Conservation (phyloP, 2,888 invertebrate species). For the Synergus umbraculus region DNA sequence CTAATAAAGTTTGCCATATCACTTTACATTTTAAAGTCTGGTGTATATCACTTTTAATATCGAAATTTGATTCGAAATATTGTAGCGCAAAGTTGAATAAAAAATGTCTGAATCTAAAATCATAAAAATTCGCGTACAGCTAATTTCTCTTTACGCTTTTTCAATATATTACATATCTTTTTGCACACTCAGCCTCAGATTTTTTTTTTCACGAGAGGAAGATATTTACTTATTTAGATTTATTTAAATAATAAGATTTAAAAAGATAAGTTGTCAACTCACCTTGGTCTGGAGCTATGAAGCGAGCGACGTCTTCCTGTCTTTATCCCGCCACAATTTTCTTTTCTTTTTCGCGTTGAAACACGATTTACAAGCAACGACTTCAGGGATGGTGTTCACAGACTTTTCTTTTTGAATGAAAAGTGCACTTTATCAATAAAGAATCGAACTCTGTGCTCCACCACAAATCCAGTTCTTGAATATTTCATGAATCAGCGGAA, state of each 20-base stretch:
- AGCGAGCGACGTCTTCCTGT: constrained; percentile 7
- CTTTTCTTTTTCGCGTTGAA: neutral
- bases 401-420: constrained; percentile 7
- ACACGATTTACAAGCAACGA: constrained; percentile 12
- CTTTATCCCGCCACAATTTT: constrained; percentile 11
- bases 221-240: constrained; percentile 18
- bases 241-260: constrained; percentile 7
- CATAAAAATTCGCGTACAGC: neutral
- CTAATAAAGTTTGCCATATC: no score
- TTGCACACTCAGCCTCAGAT: neutral
- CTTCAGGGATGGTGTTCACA: constrained; percentile 13
- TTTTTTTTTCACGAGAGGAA: neutral
- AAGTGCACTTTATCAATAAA: constrained; percentile 32
- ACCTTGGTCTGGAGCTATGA: constrained; percentile 31
- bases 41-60: no score
- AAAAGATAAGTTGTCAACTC: constrained; percentile 15
- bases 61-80: no score
- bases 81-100: neutral
- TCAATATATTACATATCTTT: neutral
- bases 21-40: no score
- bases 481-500: neutral
- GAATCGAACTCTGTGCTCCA: neutral
- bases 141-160: no score
- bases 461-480: constrained; percentile 10
- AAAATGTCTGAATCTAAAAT: neutral